Conservation (phyloP, 2,797 vertebrate species). For the Tangara arthus region DNA sequence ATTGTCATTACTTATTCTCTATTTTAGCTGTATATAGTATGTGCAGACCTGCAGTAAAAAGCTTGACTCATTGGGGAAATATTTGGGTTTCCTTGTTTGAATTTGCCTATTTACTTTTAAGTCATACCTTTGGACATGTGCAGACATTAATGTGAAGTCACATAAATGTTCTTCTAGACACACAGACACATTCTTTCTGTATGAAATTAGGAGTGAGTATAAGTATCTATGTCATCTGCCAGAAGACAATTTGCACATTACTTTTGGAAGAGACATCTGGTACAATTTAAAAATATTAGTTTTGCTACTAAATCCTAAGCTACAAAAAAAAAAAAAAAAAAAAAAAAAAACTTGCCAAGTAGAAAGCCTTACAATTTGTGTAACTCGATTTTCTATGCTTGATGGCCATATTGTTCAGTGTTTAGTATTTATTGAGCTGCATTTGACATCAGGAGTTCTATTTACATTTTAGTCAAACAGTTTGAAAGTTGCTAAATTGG, state of each 20-base stretch:
- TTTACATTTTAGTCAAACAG: slow-evolving; percentile 56
- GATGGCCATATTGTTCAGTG: slow-evolving; percentile 37
- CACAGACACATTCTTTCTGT: not conserved
- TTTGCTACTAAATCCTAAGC: slow-evolving; percentile 50
- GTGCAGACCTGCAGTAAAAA: not conserved
- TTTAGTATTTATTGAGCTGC: slow-evolving; percentile 25
- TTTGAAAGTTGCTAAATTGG: slow-evolving; percentile 46
- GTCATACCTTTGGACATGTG: not conserved
- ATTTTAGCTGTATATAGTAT: not conserved
- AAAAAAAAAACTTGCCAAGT: not conserved
- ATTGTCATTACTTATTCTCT: not conserved
- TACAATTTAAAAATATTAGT: not conserved
- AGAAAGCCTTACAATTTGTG: not conserved
- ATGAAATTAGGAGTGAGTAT: not conserved
- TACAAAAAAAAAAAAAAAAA: slow-evolving; percentile 1
- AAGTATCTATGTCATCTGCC: not conserved
- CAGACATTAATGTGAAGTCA: not conserved
- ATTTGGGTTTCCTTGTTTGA: not conserved
- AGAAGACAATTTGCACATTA: not conserved
- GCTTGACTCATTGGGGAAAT: not conserved
- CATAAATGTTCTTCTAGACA: not conserved
- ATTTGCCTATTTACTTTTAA: not conserved
- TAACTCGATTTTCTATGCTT: slow-evolving; percentile 49
- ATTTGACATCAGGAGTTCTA: slow-evolving; percentile 40
- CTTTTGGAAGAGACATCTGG: not conserved